Evolutionary conservation across 1,140 invertebrate species (phyloP), one percentile per base, ranked within the genome.

Genomic region (Maniola jurtina): DNA sequence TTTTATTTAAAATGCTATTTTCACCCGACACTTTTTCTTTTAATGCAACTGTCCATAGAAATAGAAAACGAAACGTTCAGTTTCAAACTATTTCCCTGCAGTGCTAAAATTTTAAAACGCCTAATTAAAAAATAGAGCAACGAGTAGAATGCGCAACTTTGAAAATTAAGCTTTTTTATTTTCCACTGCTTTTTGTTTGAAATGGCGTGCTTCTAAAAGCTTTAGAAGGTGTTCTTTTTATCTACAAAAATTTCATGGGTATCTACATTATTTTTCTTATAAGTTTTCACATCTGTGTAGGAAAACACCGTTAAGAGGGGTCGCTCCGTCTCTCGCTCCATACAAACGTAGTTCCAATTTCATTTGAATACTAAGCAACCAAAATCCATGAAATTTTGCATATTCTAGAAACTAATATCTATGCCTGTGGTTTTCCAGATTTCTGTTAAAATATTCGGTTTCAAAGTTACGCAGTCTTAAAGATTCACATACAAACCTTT

Each of bases 91-190:
- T 13, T 50, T 55, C 34, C 16, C 52, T 25, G 25, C 25, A 55
- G 16, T 55, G 52, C 1, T 52, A 52, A 55, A 55, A 34, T 55
- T 34, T 55, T 55, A 34, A 33, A 55, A 55, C 52, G 52, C 52
- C 52, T 55, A 55, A 55, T 55, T 55, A 34, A 55, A 55, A 55
- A 55, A 34, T 55, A 55, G 52, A 55, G 52, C 52, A 55, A 55
- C 13, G 52, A 7, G 25, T 15, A 34, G 52, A 55, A 55, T 34
- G 52, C 16, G 52, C 52, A 55, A 55, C 52, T 55, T 34, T 15
- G 11, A 55, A 55, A 55, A 13, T 55, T 34, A 16, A 55, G 52
- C 52, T 34, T 25, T 55, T 55, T 55, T 55, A 25, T 52, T 52
- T 55, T 55, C 34, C 2, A 15, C 25, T 8, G 7, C 1, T 55